Conservation (phyloP, 2,113 vertebrate species). For the Tamias sibiricus region DNA sequence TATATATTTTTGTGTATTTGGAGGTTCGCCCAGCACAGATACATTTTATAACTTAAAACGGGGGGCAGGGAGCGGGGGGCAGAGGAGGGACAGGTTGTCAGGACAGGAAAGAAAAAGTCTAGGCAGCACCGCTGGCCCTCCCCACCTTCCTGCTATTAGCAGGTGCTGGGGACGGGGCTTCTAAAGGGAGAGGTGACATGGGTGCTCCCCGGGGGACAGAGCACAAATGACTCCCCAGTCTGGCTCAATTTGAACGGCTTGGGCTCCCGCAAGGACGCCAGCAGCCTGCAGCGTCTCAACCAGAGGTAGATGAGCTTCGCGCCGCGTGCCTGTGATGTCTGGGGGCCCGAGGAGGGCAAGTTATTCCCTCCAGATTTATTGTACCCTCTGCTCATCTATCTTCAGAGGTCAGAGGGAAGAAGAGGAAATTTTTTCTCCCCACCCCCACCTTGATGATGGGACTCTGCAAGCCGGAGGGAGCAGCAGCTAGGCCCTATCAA, state of each 20-base stretch:
- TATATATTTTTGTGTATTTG: fast-evolving
- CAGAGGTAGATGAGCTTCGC: background rate
- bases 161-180: background rate
- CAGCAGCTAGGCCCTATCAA: slow-evolving; percentile 75
- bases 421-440: slow-evolving; percentile 9
- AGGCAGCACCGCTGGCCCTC: background rate
- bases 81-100: background rate
- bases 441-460: background rate
- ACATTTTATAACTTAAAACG: background rate
- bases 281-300: background rate
- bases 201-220: background rate
- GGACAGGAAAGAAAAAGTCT: background rate
- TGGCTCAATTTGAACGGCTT: background rate
- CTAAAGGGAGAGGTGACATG: background rate
- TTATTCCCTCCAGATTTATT: background rate
- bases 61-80: too few relatives aligned
- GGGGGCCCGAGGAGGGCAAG: background rate
- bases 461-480: background rate
- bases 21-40: background rate
- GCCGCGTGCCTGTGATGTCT: background rate
- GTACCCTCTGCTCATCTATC: slow-evolving; percentile 56
- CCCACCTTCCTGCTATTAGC: background rate
- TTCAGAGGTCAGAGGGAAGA: slow-evolving; percentile 51
- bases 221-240: background rate
- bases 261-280: background rate